Base-by-base conservation (phyloP, 2,888 invertebrate genomes). In the Phymatocera aterrima region DNA sequence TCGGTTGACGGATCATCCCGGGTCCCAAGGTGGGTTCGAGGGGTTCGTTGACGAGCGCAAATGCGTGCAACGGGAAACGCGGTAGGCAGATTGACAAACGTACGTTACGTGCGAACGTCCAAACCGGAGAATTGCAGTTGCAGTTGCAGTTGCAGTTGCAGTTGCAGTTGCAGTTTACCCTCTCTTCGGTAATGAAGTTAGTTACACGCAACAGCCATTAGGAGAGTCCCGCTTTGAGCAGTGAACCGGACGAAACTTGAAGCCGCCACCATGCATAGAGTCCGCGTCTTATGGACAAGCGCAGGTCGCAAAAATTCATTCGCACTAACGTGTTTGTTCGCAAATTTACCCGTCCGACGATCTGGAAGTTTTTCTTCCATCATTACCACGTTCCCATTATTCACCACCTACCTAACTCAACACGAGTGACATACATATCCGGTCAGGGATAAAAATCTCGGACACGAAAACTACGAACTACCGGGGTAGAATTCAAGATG, bases 121-220 rank as follows among this genome's bases (percentile, higher is more conserved):
- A n/a, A n/a, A n/a, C n/a, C n/a, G n/a, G n/a, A n/a, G n/a, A n/a
- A n/a, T n/a, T n/a, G n/a, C 40, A 40, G 5, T 40, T 40, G 8
- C 40, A 40, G n/a, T n/a, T 8, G 61, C 28, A 31, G 21, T 24
- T 61, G 18, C 31, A 10, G 54, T 12, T 10, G 60, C 60, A 24
- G 28, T 28, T 10, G 15, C 28, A 12, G 6, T 24, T 60, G 28
- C 60, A n/a, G n/a, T n/a, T n/a, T n/a, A n/a, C n/a, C n/a, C n/a
- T n/a, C n/a, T n/a, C n/a, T n/a, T n/a, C 65, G 40, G 40, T 65
- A 54, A 74, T 57, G 74, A 74, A 75, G 21, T 75, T 75, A 60
- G 57, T 60, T 75, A 75, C 75, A 75, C 75, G 75, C 40, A 75
- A 75, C 43, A 75, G 43, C 75, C 75, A 75, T 75, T 75, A 75